phyloP scores from a whole-genome alignment of 1,140 invertebrate genomes.

The Eubasilissa regina region DNA sequence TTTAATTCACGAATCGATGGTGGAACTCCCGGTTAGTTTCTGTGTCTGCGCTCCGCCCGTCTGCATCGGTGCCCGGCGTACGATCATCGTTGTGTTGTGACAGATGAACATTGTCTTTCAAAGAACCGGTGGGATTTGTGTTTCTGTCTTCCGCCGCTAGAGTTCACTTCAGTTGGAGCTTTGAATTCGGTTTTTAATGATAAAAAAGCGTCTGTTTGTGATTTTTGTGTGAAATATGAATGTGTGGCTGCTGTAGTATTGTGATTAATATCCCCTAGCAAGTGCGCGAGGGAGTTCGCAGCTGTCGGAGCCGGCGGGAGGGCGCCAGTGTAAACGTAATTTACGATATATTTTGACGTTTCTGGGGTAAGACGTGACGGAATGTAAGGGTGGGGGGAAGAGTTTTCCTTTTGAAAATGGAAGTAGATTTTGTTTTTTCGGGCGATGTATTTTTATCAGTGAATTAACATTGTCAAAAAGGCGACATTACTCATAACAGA shows the following conservation, averaged over 20 bases:
- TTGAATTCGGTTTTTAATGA: not conserved
- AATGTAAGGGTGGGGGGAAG: constrained; percentile 24
- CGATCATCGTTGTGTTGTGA: constrained; percentile 23
- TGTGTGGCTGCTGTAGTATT: not conserved
- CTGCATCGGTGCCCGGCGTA: too few species aligned
- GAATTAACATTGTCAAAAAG: not conserved
- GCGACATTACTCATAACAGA: not conserved
- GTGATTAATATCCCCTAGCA: constrained; percentile 6
- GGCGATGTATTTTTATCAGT: not conserved
- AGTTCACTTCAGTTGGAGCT: not conserved
- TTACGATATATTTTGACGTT: constrained; percentile 51
- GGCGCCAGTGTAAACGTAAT: constrained; percentile 18
- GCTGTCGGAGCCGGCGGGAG: constrained; percentile 34
- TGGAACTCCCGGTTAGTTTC: not conserved
- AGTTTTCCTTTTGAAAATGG: constrained; percentile 43
- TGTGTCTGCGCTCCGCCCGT: too few species aligned
- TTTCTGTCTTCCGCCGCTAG: not conserved
- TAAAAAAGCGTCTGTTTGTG: not conserved
- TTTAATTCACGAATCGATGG: constrained; percentile 25
- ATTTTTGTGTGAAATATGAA: constrained; percentile 20
- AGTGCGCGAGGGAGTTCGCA: constrained; percentile 14
- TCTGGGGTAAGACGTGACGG: constrained; percentile 38
- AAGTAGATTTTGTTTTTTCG: constrained; percentile 55
- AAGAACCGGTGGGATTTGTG: constrained; percentile 2
- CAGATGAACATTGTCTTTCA: constrained; percentile 3